These are phyloP conservation scores for Eleginops maclovinus DNA, from an alignment of 2,113 vertebrate species.

Conservation along the genomic window DNA sequence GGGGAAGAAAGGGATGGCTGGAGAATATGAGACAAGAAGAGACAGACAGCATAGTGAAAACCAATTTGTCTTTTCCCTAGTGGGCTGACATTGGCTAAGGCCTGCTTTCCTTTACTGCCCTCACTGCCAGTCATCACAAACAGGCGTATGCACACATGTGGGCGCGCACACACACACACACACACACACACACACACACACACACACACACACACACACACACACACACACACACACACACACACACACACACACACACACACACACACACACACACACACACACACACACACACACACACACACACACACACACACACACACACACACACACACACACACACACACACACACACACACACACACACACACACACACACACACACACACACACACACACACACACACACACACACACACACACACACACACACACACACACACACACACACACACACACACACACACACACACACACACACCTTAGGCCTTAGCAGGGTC, in stretches of 20 bases:
- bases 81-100: slow-evolving; percentile 75
- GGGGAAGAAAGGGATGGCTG: slow-evolving; percentile 53
- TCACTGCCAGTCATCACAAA: slow-evolving; percentile 76
- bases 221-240: slow-evolving; percentile 24
- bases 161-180: slow-evolving; percentile 5
- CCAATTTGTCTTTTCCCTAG: slow-evolving; percentile 77
- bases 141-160: slow-evolving; percentile 5
- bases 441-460: slow-evolving; percentile 28
- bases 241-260: slow-evolving; percentile 23
- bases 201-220: slow-evolving; percentile 23
- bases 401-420: too few relatives aligned
- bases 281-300: slow-evolving; percentile 9
- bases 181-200: slow-evolving; percentile 26
- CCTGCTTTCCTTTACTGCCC: slow-evolving; percentile 69
- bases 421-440: neutral
- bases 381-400: slow-evolving; percentile 16
- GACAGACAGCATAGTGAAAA: slow-evolving; percentile 71
- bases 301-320: slow-evolving; percentile 26
- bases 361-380: slow-evolving; percentile 23
- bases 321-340: slow-evolving; percentile 23
- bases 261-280: slow-evolving; percentile 16
- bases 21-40: slow-evolving; percentile 66
- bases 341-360: slow-evolving; percentile 24
- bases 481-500: slow-evolving; percentile 61
- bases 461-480: slow-evolving; percentile 23